phyloP scores from a whole-genome alignment of 2,888 invertebrate genomes.

The Crioceris asparagi region DNA sequence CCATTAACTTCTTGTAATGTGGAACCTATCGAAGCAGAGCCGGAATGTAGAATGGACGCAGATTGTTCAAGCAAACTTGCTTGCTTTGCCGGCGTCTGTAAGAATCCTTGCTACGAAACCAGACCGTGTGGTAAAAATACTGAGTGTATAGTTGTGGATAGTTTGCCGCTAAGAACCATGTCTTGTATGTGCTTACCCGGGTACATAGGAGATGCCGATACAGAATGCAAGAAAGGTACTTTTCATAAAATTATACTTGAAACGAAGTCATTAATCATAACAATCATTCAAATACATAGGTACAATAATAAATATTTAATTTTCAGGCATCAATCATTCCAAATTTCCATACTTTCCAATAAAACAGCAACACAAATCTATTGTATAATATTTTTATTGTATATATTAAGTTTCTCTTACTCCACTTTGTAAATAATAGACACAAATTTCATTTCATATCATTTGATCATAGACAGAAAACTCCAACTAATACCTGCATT shows the following conservation, averaged over 20 bases:
- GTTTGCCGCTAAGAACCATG: constrained; percentile 77
- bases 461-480: too few species aligned
- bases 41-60: constrained; percentile 66
- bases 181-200: constrained; percentile 77
- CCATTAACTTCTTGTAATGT: constrained; percentile 55
- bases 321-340: too few species aligned
- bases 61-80: constrained; percentile 80
- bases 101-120: constrained; percentile 67
- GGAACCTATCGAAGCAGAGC: constrained; percentile 44
- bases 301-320: too few species aligned
- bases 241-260: too few species aligned
- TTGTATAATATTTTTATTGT: not conserved
- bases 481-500: constrained; percentile 2
- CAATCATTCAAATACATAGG: too few species aligned
- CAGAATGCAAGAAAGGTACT: constrained; percentile 72
- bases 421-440: too few species aligned
- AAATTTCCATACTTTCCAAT: too few species aligned
- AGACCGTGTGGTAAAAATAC: constrained; percentile 73
- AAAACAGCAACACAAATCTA: constrained; percentile 6
- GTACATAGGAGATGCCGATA: constrained; percentile 75
- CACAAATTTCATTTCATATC: too few species aligned
- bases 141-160: constrained; percentile 74
- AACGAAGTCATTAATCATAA: too few species aligned
- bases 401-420: too few species aligned
- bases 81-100: constrained; percentile 69